Conservation (phyloP, 2,888 invertebrate genomes). For the Tortricodes alternella region DNA sequence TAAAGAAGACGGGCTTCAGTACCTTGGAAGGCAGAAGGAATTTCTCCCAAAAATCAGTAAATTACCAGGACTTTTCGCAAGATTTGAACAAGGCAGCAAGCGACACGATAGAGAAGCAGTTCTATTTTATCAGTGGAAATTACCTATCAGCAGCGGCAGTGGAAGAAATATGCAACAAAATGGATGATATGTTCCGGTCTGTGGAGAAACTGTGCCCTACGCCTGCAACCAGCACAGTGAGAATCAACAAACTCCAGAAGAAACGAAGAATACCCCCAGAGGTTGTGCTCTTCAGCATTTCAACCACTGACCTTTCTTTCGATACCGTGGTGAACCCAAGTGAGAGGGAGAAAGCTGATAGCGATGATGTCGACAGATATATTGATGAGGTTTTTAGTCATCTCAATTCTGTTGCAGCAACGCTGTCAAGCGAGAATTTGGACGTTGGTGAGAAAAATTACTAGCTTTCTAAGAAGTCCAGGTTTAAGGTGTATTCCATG, state of each 20-base stretch:
- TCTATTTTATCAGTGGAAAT: slow-evolving; percentile 33
- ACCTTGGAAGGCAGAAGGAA: slow-evolving; percentile 24
- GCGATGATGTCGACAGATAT: slow-evolving; percentile 59
- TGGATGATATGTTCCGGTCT: slow-evolving; percentile 68
- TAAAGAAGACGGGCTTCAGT: slow-evolving; percentile 18
- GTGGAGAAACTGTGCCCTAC: slow-evolving; percentile 65
- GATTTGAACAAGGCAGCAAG: slow-evolving; percentile 17
- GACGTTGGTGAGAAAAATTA: slow-evolving; percentile 65
- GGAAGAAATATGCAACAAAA: slow-evolving; percentile 33
- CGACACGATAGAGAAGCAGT: slow-evolving; percentile 28
- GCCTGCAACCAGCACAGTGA: slow-evolving; percentile 53
- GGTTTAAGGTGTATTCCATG: slow-evolving; percentile 52
- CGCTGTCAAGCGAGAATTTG: slow-evolving; percentile 42
- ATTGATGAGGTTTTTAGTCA: slow-evolving; percentile 71
- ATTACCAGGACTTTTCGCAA: slow-evolving; percentile 32
- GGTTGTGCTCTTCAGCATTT: slow-evolving; percentile 65
- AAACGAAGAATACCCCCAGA: slow-evolving; percentile 43
- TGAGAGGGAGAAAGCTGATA: slow-evolving; percentile 45
- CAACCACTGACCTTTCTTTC: slow-evolving; percentile 59
- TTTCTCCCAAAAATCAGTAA: slow-evolving; percentile 23
- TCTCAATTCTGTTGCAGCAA: slow-evolving; percentile 52
- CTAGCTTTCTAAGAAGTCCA: slow-evolving; percentile 56
- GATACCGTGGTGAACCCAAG: slow-evolving; percentile 49
- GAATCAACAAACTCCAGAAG: slow-evolving; percentile 46
- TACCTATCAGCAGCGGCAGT: slow-evolving; percentile 34